These are phyloP conservation scores for Watsonalla binaria DNA, from an alignment of 2,888 invertebrate genomes.

Conservation along the genomic window DNA sequence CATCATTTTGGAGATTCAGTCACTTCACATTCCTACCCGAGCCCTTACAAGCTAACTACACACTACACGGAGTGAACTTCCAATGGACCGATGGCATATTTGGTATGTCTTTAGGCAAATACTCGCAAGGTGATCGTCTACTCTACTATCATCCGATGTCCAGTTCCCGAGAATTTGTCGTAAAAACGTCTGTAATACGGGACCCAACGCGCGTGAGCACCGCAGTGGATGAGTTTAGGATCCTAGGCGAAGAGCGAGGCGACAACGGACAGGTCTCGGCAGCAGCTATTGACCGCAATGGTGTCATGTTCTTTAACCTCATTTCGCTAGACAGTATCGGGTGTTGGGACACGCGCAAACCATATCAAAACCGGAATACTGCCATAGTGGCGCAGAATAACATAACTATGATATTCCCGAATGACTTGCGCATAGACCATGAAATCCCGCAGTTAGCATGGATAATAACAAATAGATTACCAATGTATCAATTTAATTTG, in stretches of 20 bases:
- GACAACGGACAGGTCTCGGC: conserved; percentile 85
- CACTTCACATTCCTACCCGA: conserved; percentile 86
- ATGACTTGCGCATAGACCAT: conserved; percentile 87
- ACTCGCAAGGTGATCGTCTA: conserved; percentile 77
- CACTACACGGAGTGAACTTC: conserved; percentile 85
- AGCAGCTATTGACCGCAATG: conserved; percentile 84
- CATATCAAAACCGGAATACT: conserved; percentile 82
- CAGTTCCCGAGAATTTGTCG: conserved; percentile 86
- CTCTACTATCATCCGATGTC: conserved; percentile 92
- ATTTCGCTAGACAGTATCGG: conserved; percentile 87
- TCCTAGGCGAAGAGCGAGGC: conserved; percentile 77
- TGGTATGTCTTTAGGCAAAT: conserved; percentile 84
- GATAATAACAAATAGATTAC: conserved; percentile 87
- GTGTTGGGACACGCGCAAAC: conserved; percentile 90
- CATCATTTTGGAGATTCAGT: conserved; percentile 81
- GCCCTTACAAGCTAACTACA: conserved; percentile 85
- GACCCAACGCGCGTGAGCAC: conserved; percentile 74
- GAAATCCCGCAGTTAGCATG: conserved; percentile 84
- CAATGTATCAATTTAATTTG: conserved; percentile 85
- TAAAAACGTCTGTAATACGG: conserved; percentile 83
- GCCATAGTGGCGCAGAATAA: conserved; percentile 81
- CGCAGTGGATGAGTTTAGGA: conserved; percentile 58
- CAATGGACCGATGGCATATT: conserved; percentile 91
- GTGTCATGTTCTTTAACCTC: conserved; percentile 89
- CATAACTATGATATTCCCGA: conserved; percentile 85